Conservation (phyloP, 2,888 invertebrate genomes). For the Lithophane socia region DNA sequence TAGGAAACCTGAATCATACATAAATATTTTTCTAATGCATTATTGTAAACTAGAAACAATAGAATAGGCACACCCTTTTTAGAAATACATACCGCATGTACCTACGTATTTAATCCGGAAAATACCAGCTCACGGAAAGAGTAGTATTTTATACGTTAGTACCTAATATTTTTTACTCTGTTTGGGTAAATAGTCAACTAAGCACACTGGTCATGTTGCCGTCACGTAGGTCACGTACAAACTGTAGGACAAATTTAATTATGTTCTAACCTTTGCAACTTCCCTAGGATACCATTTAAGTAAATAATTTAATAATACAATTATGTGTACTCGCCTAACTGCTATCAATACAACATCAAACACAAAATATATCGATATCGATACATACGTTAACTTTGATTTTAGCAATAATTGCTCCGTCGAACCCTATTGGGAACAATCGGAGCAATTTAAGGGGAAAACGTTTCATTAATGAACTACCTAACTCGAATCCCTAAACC, state of each 20-base stretch:
- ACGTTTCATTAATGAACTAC: constrained; percentile 50
- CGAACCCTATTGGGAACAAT: constrained; percentile 48
- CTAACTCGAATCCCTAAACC: constrained; percentile 39
- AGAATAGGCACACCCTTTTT: constrained; percentile 9
- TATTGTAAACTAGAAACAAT: neutral
- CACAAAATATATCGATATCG: constrained; percentile 2
- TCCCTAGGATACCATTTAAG: neutral
- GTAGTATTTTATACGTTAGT: neutral
- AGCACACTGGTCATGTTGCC: constrained; percentile 7
- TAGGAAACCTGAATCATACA: neutral
- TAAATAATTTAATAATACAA: neutral
- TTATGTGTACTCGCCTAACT: neutral
- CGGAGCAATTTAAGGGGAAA: constrained; percentile 45
- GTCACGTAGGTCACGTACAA: constrained; percentile 36
- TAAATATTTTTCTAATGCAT: neutral
- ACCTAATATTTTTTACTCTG: constrained; percentile 22
- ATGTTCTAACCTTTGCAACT: neutral
- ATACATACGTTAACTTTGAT: constrained; percentile 23
- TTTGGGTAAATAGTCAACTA: constrained; percentile 10
- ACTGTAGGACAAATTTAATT: constrained; percentile 6
- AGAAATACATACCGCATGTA: neutral
- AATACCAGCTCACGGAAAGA: constrained; percentile 11
- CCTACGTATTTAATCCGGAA: neutral
- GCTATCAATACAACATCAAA: constrained; percentile 19
- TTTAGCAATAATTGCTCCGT: constrained; percentile 28